Conservation (phyloP, 2,888 invertebrate species). For the Caenorhabditis uteleia region DNA sequence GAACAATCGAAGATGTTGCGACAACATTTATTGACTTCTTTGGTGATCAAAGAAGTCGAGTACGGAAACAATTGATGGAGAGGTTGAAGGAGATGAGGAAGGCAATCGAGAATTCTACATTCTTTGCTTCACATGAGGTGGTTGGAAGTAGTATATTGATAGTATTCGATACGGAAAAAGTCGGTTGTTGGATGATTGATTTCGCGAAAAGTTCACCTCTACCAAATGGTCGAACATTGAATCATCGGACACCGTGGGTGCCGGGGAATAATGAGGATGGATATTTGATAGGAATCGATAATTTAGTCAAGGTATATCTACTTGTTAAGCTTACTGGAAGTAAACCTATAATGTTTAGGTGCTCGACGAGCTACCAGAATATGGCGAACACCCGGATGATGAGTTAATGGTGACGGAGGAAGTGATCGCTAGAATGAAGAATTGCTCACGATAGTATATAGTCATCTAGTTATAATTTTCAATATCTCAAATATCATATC, state of each 20-base stretch:
- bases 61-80: conserved; percentile 78
- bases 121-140: conserved; percentile 87
- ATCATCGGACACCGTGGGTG: conserved; percentile 84
- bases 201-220: conserved; percentile 88
- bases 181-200: conserved; percentile 94
- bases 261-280: conserved; percentile 98
- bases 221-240: conserved; percentile 74
- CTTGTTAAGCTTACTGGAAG: background rate
- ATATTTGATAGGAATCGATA: conserved; percentile 87
- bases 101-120: conserved; percentile 84
- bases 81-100: conserved; percentile 81
- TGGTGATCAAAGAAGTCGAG: conserved; percentile 59
- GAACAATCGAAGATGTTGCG: conserved; percentile 77
- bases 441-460: conserved; percentile 7
- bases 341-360: conserved; percentile 28
- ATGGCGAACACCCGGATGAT: conserved; percentile 42
- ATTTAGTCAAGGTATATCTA: conserved; percentile 76
- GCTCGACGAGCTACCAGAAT: conserved; percentile 44
- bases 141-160: conserved; percentile 92
- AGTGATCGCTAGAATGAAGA: conserved; percentile 37
- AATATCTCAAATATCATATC: conserved; percentile 1
- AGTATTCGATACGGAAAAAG: conserved; percentile 85
- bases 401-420: conserved; percentile 38
- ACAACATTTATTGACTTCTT: conserved; percentile 60
- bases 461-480: conserved; percentile 2